Conservation (phyloP, 2,888 invertebrate genomes). For the Ophioninae sp. region DNA sequence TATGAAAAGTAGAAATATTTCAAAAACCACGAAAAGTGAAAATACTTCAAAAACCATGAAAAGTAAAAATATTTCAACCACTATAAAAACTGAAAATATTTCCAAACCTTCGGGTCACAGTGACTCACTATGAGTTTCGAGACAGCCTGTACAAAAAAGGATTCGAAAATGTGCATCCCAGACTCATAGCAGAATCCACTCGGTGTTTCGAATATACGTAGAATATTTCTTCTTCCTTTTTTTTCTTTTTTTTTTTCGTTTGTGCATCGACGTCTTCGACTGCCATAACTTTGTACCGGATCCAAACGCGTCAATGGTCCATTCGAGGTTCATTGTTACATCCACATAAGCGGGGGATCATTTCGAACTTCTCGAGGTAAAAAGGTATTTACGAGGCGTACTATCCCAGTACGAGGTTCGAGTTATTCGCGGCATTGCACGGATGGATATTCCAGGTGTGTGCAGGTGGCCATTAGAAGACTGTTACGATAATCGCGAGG, state of each 20-base stretch:
- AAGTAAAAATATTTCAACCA: too few relatives aligned
- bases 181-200: background rate
- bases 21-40: too few relatives aligned
- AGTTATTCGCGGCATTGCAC: slow-evolving; percentile 9
- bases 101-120: too few relatives aligned
- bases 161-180: background rate
- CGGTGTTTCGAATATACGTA: background rate
- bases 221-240: too few relatives aligned
- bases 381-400: background rate
- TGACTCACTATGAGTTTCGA: too few relatives aligned
- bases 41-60: too few relatives aligned
- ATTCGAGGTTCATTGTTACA: background rate
- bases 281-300: background rate
- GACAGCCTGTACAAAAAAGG: background rate
- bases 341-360: background rate
- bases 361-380: background rate
- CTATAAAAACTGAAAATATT: too few relatives aligned
- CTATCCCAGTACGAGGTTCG: background rate
- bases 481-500: slow-evolving; percentile 53
- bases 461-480: slow-evolving; percentile 48
- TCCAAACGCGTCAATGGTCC: background rate
- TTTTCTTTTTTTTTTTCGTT: background rate
- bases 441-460: background rate
- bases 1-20: too few relatives aligned
- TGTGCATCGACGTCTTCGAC: background rate